phyloP scores from a whole-genome alignment of 2,888 invertebrate genomes.

The Alentia gelatinosa region DNA sequence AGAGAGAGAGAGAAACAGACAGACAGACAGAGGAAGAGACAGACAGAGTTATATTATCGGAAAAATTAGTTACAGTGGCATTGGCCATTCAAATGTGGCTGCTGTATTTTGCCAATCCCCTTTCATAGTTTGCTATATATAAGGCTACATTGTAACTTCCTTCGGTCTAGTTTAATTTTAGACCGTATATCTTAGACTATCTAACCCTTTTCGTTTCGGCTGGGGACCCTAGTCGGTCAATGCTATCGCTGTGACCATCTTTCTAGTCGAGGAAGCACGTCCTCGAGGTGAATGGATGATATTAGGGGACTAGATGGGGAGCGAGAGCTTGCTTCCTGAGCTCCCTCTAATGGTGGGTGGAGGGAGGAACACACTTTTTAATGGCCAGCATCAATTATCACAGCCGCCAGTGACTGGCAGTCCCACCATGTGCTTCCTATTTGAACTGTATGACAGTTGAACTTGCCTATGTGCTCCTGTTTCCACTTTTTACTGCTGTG shows the following conservation, averaged over 20 bases:
- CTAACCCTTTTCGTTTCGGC: not conserved
- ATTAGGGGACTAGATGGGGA: not conserved
- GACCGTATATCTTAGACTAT: not conserved
- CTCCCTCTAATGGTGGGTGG: not conserved
- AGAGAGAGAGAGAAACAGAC: no score
- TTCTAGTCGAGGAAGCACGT: conserved; percentile 29
- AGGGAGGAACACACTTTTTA: conserved; percentile 3
- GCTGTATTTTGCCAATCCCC: no score
- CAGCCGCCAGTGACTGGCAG: not conserved
- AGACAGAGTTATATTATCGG: no score
- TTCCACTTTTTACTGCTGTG: not conserved
- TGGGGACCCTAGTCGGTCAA: not conserved
- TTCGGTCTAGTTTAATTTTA: not conserved
- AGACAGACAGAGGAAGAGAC: no score
- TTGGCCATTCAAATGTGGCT: no score
- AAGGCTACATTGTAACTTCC: no score
- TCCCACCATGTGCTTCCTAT: not conserved
- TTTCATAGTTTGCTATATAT: no score
- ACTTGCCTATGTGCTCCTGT: not conserved
- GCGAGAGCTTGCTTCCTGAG: not conserved
- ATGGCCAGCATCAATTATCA: conserved; percentile 45
- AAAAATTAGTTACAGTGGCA: no score
- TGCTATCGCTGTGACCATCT: conserved; percentile 5
- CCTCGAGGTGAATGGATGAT: not conserved
- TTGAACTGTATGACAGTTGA: conserved; percentile 23